Evolutionary conservation across 1,140 invertebrate genomes (phyloP), one percentile per base, ranked within the genome.

Genomic region (Zaprionus capensis): DNA sequence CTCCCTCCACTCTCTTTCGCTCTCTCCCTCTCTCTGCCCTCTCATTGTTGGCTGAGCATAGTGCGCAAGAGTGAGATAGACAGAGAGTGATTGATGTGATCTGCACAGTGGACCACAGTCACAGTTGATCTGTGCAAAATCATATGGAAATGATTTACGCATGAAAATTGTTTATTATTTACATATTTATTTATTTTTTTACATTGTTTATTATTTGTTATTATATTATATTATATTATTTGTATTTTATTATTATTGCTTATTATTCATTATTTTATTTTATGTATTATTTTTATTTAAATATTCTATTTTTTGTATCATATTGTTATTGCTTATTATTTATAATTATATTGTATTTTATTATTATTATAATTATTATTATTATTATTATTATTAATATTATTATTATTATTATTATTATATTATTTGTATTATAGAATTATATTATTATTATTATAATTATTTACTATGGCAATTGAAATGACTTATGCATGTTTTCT

Each of bases 41-140:
- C 46, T 22, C 46, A 22, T 51, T 51, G 14, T 51, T 17, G 41
- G 41, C 41, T 44, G 41, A 44, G 41, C 41, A n/a, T 2, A n/a
- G 41, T 44, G 41, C 41, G 41, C 17, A 11, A 46, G n/a, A 46
- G 41, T 17, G 41, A 46, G 41, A 46, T 46, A n/a, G 41, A 58
- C 22, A 26, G 28, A 36, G 46, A 36, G 46, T 69, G 71, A 74
- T 69, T 69, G 71, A 74, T 69, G 71, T 51, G 41, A 28, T 62
- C 24, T 68, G 71, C 57, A 74, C 71, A 62, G 71, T 69, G 28
- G 38, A 41, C 36, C 28, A 46, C 34, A 46, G 11, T 24, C 24
- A 4, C 24, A 26, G 2, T 46, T 68, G 51, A 7, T 34, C 34
- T 46, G 20, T 56, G 2, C 46, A 38, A 41, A 6, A 22, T 28